Evolutionary conservation across 2,797 vertebrate genomes (phyloP).

Genomic region (Myotis planiceps): DNA sequence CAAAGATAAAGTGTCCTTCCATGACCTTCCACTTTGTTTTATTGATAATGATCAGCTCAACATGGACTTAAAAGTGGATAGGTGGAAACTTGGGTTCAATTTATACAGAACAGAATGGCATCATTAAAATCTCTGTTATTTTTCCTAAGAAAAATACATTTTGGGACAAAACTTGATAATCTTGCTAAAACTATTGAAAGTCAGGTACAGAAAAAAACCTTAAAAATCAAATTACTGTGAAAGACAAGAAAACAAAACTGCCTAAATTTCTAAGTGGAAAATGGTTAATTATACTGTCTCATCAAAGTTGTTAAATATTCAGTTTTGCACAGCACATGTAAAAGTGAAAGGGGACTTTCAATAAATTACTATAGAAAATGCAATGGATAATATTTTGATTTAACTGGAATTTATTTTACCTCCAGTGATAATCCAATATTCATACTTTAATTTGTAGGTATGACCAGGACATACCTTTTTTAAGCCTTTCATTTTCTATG

Average conservation of each 20-base stretch:
- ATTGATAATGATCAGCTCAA: neutral
- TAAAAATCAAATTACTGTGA: neutral
- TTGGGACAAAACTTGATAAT: neutral
- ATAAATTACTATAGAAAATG: slow-evolving; percentile 36
- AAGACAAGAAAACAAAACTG: neutral
- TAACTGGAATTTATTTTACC: slow-evolving; percentile 42
- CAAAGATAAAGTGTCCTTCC: neutral
- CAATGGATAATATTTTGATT: slow-evolving; percentile 31
- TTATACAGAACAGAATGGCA: neutral
- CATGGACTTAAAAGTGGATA: neutral
- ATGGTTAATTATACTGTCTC: neutral
- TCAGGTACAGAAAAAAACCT: neutral
- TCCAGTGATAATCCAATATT: slow-evolving; percentile 40
- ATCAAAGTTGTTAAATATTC: slow-evolving; percentile 33
- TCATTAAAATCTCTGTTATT: neutral
- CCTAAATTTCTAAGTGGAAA: neutral
- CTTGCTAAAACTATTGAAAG: neutral
- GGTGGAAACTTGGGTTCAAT: neutral
- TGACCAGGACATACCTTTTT: slow-evolving; percentile 33
- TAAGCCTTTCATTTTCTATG: slow-evolving; percentile 63
- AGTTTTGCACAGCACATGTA: neutral
- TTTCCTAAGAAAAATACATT: neutral
- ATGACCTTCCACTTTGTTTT: neutral
- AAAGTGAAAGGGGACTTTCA: neutral
- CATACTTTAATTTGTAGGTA: slow-evolving; percentile 68